phyloP scores from a whole-genome alignment of 2,888 invertebrate genomes.

The Hemistola chrysoprasaria region DNA sequence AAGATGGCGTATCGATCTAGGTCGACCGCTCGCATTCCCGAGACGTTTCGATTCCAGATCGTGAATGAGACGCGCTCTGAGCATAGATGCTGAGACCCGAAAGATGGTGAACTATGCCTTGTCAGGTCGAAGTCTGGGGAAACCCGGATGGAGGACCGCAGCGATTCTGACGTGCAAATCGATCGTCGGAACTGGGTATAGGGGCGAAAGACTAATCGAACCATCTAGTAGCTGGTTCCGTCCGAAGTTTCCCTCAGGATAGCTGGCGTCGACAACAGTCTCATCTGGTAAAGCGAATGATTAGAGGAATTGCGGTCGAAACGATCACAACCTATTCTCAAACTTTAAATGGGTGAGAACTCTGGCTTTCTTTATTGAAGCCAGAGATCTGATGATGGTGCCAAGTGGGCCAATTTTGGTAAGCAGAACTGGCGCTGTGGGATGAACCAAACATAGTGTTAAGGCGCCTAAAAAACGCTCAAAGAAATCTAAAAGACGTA shows the following conservation, averaged over 20 bases:
- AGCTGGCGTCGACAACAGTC: constrained; percentile 82
- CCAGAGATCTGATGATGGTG: constrained; percentile 79
- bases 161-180: constrained; percentile 91
- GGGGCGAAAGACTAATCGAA: constrained; percentile 88
- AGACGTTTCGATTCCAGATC: constrained; percentile 77
- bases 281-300: constrained; percentile 89
- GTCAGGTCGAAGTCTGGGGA: constrained; percentile 86
- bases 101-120: constrained; percentile 89
- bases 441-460: constrained; percentile 88
- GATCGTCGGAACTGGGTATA: constrained; percentile 89
- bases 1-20: constrained; percentile 65
- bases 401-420: constrained; percentile 89
- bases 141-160: constrained; percentile 87
- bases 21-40: constrained; percentile 77
- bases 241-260: constrained; percentile 90
- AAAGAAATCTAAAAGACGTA: constrained; percentile 55
- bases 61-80: constrained; percentile 79
- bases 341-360: constrained; percentile 89
- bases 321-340: constrained; percentile 89
- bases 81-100: constrained; percentile 87
- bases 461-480: constrained; percentile 85
- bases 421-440: constrained; percentile 91
- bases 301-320: constrained; percentile 87
- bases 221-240: constrained; percentile 90
- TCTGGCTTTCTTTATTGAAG: constrained; percentile 83